Evolutionary conservation across 2,797 vertebrate species (phyloP).

Genomic region (Gambelia wislizenii): DNA sequence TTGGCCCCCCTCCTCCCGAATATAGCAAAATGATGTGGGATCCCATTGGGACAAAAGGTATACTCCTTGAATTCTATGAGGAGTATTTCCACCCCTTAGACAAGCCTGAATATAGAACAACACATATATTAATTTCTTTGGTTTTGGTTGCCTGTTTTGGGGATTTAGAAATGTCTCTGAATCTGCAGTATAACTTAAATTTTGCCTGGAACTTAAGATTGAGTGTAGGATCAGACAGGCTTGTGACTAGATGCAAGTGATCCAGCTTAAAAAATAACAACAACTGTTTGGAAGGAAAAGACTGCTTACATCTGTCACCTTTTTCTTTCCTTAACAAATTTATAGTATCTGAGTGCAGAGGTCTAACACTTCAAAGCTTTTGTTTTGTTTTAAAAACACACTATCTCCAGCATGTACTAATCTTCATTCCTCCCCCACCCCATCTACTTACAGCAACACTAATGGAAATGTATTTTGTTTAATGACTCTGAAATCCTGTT

Average conservation of each 20-base stretch:
- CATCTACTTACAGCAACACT: conserved; percentile 83
- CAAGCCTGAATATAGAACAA: neutral
- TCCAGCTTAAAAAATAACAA: conserved; percentile 25
- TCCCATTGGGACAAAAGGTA: no score
- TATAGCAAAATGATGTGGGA: no score
- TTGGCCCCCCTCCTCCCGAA: no score
- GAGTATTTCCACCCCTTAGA: no score
- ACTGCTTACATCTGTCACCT: conserved; percentile 67
- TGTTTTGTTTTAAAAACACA: conserved; percentile 43
- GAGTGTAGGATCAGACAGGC: conserved; percentile 57
- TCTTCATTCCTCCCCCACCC: conserved; percentile 75
- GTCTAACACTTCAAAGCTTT: conserved; percentile 78
- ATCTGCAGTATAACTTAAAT: neutral
- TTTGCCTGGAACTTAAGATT: neutral
- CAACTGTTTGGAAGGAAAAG: conserved; percentile 55
- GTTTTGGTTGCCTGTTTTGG: no score
- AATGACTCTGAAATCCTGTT: conserved; percentile 92
- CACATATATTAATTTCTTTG: neutral
- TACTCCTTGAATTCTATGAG: no score
- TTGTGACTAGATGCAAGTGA: conserved; percentile 64
- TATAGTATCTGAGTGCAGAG: conserved; percentile 73
- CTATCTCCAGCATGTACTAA: conserved; percentile 78
- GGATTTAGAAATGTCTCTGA: neutral
- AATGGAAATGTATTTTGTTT: conserved; percentile 91
- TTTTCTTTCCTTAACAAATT: conserved; percentile 71